phyloP scores from a whole-genome alignment of 2,888 invertebrate genomes.

The Lithophane leautieri region DNA sequence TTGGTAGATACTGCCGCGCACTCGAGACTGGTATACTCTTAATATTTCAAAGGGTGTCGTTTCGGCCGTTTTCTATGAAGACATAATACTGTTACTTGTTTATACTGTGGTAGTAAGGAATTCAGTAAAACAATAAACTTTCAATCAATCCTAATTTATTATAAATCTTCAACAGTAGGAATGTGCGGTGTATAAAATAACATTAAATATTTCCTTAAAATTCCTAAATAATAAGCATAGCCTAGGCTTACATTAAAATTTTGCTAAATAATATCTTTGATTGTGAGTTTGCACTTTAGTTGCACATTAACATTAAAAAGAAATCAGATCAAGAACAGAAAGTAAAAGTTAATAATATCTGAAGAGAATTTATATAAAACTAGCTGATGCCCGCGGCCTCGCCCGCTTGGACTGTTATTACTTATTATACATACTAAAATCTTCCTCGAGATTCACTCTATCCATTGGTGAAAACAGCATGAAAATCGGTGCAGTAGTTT shows the following conservation, averaged over 20 bases:
- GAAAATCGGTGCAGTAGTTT: no score
- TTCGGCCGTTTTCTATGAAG: no score
- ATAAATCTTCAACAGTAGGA: conserved; percentile 50
- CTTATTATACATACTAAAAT: no score
- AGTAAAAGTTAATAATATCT: conserved; percentile 28
- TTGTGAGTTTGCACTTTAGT: conserved; percentile 45
- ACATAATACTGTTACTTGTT: no score
- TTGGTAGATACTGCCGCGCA: no score
- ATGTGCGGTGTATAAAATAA: conserved; percentile 48
- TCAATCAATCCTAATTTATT: conserved; percentile 40
- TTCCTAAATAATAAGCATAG: neutral
- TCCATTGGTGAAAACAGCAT: no score
- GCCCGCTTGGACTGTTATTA: no score
- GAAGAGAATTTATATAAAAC: conserved; percentile 1
- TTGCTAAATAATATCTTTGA: conserved; percentile 54
- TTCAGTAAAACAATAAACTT: conserved; percentile 36
- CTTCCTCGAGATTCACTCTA: no score
- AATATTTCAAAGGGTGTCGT: no score
- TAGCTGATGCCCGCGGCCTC: no score
- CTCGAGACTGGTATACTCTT: no score
- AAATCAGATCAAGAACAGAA: conserved; percentile 46
- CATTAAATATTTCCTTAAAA: conserved; percentile 32
- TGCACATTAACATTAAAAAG: conserved; percentile 21
- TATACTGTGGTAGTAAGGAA: neutral
- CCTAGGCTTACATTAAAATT: conserved; percentile 13